Evolutionary conservation across 30 jellyfish, hydroid and myxozoan species (phyloP).

Genomic region (Cassiopea xamachana): DNA sequence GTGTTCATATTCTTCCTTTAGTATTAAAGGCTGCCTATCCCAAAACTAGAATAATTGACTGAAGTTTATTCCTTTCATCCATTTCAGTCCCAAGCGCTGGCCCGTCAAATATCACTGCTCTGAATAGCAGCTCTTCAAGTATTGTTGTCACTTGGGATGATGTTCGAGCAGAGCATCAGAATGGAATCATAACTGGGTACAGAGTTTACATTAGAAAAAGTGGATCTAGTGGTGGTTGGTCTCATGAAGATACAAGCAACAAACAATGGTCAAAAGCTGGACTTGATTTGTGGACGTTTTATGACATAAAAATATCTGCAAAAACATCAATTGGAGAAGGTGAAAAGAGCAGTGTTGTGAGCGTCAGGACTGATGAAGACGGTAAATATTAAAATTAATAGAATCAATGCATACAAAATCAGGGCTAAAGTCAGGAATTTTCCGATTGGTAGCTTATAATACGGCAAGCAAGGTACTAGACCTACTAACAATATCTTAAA

Average conservation of each 20-base stretch:
- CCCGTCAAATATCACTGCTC: slow-evolving; percentile 44
- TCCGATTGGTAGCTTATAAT: no score
- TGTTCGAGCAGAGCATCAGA: slow-evolving; percentile 40
- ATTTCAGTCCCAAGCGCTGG: slow-evolving; percentile 39
- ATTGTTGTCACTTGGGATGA: slow-evolving; percentile 37
- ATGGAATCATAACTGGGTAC: slow-evolving; percentile 50
- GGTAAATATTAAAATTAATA: slow-evolving; percentile 7
- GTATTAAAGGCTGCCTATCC: no score
- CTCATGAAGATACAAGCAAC: background rate
- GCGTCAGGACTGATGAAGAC: slow-evolving; percentile 67
- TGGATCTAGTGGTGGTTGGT: slow-evolving; percentile 6
- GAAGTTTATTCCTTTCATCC: background rate
- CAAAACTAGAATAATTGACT: no score
- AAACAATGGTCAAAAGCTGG: slow-evolving; percentile 36
- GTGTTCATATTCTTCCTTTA: no score
- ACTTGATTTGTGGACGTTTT: slow-evolving; percentile 41
- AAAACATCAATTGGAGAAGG: slow-evolving; percentile 69
- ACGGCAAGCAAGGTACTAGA: no score
- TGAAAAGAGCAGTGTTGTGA: slow-evolving; percentile 1
- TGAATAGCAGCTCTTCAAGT: slow-evolving; percentile 28
- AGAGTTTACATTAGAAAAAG: slow-evolving; percentile 33
- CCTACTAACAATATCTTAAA: no score
- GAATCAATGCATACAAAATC: no score
- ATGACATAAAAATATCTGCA: slow-evolving; percentile 45
- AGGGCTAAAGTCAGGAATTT: no score